Conservation (phyloP, 2,113 vertebrate species). For the Nanorana parkeri region DNA sequence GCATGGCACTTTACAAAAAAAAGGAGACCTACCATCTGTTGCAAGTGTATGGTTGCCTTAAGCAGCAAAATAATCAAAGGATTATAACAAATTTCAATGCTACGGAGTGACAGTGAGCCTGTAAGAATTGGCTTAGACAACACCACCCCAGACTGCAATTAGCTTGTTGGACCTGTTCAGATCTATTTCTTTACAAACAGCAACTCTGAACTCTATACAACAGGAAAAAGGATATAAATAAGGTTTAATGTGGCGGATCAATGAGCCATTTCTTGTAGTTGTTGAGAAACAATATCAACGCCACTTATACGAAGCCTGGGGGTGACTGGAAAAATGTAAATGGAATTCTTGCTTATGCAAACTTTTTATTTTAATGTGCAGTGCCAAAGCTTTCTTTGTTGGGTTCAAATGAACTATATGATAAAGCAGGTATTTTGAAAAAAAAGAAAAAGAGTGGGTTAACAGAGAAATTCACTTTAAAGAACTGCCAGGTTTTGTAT, state of each 20-base stretch:
- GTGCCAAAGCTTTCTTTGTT: slow-evolving; percentile 23
- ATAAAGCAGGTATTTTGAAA: slow-evolving; percentile 9
- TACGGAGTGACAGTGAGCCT: slow-evolving; percentile 36
- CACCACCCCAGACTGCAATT: slow-evolving; percentile 40
- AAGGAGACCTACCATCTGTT: slow-evolving; percentile 1
- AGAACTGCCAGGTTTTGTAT: neutral
- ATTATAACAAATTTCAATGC: slow-evolving; percentile 23
- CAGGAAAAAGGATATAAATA: neutral
- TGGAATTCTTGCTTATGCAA: slow-evolving; percentile 35
- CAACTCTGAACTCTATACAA: slow-evolving; percentile 6
- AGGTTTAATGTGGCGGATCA: slow-evolving; percentile 2
- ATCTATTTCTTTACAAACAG: slow-evolving; percentile 24
- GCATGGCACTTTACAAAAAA: neutral
- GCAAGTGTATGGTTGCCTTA: neutral
- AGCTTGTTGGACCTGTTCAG: slow-evolving; percentile 51
- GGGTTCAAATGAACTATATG: neutral
- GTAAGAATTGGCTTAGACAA: neutral
- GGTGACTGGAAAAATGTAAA: slow-evolving; percentile 44
- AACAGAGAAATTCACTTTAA: neutral
- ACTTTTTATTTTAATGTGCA: slow-evolving; percentile 13
- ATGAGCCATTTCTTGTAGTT: neutral
- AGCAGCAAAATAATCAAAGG: slow-evolving; percentile 31
- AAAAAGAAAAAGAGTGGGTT: neutral
- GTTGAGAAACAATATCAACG: neutral
- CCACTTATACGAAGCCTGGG: neutral